A percentile compares a stretch with the other conserved stretches of the same genome.
Evolutionary conservation across 1,140 invertebrate species (phyloP).

Genomic region (Atta texana): DNA sequence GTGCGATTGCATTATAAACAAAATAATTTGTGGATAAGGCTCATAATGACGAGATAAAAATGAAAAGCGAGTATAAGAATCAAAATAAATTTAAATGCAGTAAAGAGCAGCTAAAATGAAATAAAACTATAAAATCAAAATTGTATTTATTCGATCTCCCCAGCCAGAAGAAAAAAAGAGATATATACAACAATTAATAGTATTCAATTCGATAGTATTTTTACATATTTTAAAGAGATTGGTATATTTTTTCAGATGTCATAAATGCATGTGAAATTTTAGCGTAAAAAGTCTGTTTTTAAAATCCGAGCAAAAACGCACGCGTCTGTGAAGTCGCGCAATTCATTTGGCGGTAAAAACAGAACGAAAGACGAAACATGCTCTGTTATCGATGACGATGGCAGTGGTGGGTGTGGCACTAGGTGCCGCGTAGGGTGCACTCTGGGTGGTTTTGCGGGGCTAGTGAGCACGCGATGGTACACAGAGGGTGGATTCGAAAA

Average conservation of each 20-base stretch:
- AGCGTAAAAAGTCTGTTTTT: background rate
- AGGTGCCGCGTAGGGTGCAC: slow-evolving; percentile 59
- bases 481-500: slow-evolving; percentile 82
- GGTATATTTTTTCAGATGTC: background rate
- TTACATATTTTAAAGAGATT: background rate
- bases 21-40: background rate
- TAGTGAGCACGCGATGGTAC: slow-evolving; percentile 66
- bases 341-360: slow-evolving; percentile 23
- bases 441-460: slow-evolving; percentile 27
- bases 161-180: background rate
- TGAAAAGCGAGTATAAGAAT: background rate
- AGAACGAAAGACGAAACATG: slow-evolving; percentile 27
- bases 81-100: background rate
- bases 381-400: slow-evolving; percentile 47
- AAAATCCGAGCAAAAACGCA: background rate
- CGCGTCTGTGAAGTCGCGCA: background rate
- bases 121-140: background rate
- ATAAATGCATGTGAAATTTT: background rate
- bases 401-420: slow-evolving; percentile 56
- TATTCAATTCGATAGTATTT: background rate
- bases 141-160: background rate
- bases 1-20: background rate
- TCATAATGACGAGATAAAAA: background rate
- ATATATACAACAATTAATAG: background rate
- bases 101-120: background rate